Base-by-base conservation (phyloP, 2,113 vertebrate species). In the Uropsilus gracilis region DNA sequence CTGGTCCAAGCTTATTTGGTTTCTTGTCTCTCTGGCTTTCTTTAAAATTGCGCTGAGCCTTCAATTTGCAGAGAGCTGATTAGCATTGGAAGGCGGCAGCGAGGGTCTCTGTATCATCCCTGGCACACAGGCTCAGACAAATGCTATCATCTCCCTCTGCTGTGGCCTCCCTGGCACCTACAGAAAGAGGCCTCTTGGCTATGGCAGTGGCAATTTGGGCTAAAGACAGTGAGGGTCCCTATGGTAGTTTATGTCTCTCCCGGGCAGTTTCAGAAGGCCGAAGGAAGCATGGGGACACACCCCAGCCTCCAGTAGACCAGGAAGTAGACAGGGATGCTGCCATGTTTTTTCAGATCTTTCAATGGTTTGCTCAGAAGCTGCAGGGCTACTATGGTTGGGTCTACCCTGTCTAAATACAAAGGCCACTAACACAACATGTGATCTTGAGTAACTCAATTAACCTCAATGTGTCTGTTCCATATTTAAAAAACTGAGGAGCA, bases 1-100 rank as follows among this genome's bases (percentile, higher is more conserved):
- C 59, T 30, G 78, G 91, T 87, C 83, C 90, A 72, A 59, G 30
- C 66, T 68, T 87, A 86, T 71, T 97, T 68, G 75, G 89, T 86
- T 91, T 95, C 88, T 82, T 82, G 3, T 90, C 75, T 92, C 84
- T 89, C 73, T 94, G 34, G 24, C 64, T 80, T 71, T 91, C 80
- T 95, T 71, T 82, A 90, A 97, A 93, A 93, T 57, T 96, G 59
- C 10, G 48, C 90, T 94, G 69, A 91, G 64, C 8, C 75, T 95
- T 94, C 90, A 89, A 48, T 80, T 87, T 92, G 72, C 77, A 92
- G 22, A 42, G 44, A 92, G 20, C 30, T 46, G 46, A 82, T 77
- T 28, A 95, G 81, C 64, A 18, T 8, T 28, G 44, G 75, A 80
- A 69, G 81, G 24, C 24, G 34, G 34, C 0, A 1, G 22, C 24